Base-by-base conservation (phyloP, 1,140 invertebrate species). In the Anoplolepis gracilipes region DNA sequence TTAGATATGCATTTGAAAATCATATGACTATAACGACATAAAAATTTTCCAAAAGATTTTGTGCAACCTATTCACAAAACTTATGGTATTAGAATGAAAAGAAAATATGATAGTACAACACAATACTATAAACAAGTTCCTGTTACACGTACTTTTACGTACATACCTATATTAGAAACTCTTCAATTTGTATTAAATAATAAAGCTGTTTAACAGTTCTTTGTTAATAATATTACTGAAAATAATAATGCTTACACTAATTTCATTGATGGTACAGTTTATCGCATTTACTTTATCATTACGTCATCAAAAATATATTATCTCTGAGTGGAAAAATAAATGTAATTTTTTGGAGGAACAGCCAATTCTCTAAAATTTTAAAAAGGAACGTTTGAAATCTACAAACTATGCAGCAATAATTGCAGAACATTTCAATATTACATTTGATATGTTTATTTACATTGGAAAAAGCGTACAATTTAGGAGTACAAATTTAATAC, bases 1-100 rank as follows among this genome's bases (percentile, higher is more conserved):
- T 65, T n/a, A 67, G 64, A 67, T 67, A 42, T 42, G 3, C 22
- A 42, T 67, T 67, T 67, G 33, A 42, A 11, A 67, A 67, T 67
- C 10, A 67, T 3, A 42, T 67, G 4, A 67, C 36, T 16, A 6
- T 1, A 25, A 25, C 64, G 36, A 42, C 42, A 67, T 22, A 67
- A 67, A 42, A 25, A 42, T 67, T 67, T 67, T 8, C 10, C 3
- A 67, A 1, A 10, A 67, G 39, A 42, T 67, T 22, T 42, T 42
- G 6, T 67, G 0, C 64, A 67, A 3, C n/a, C 64, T 67, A 67
- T 67, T 6, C 7, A 1, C 6, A 42, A 25, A 67, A n/a, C 64
- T 42, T 19, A 67, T 42, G 64, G n/a, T 67, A 13, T 67, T 42
- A 5, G 11, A 67, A 42, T 67, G 4, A 11, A 42, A 67, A 42